Evolutionary conservation across 2,797 vertebrate species (phyloP), one percentile per base, ranked within the genome.

Genomic region (Acanthornis magna): DNA sequence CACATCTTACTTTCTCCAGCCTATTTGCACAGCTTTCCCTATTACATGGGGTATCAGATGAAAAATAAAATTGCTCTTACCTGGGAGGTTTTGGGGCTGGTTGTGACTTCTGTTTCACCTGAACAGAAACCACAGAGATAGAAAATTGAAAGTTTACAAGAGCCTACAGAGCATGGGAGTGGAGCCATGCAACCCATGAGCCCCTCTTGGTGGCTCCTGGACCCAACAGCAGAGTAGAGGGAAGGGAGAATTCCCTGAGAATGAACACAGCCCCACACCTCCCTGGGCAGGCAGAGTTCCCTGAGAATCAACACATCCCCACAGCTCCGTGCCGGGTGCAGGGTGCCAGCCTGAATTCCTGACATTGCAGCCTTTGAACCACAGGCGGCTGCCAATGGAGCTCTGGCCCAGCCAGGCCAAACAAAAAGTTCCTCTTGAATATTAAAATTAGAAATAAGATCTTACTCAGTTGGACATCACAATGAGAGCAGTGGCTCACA

Each of bases 311-410:
- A 62, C 85, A 91, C 72, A 81, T 81, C 88, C 84, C n/a, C 66
- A 50, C 16, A 51, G 4, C 16, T 53, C 51, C 7, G 27, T 40
- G 40, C 55, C 0, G 0, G n/a, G 25, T 21, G 47, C 53, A 34
- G 85, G 91, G 73, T 96, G 96, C 91, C 96, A 97, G 34, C 83
- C 83, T 58, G 74, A 92, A 96, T 96, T 97, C 96, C 96, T 97
- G 48, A 91, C 85, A 73, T 83, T 68, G 81, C 88, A 90, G 57
- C 62, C 53, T 83, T 43, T 9, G 17, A 87, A 51, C 65, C 74
- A 63, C 13, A 80, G 79, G 67, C 74, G 89, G 71, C 91, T 94
- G 93, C 96, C 93, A 96, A 40, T 67, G 90, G 71, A 38, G 67
- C 71, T 81, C 88, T 16, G 48, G 66, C 77, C 75, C 89, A 83